Base-by-base conservation (phyloP, 2,113 vertebrate species). In the Morphnarchus princeps region DNA sequence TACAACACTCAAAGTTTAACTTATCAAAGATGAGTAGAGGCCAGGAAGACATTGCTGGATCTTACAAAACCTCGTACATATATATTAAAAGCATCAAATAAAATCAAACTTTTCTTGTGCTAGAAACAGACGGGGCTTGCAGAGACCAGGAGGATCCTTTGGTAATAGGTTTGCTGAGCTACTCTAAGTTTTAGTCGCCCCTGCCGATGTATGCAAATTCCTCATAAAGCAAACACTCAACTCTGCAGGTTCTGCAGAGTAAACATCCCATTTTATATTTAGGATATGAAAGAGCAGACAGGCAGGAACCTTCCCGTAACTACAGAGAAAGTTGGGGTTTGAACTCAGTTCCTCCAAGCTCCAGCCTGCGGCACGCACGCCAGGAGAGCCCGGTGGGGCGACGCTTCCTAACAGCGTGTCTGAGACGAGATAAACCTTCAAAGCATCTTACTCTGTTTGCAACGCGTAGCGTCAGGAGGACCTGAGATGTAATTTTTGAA, bases 391-490 rank as follows among this genome's bases (percentile, higher is more conserved):
- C 10, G 0, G 34, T 16, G 54, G 45, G 65, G 40, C 2, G 4
- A 21, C 0, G 8, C 29, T 52, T 42, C 5, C 3, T 5, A 29
- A 38, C 34, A n/a, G 29, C 6, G 1, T 8, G n/a, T 7, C 24
- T 54, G 45, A 74, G 43, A 38, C 11, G 21, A 82, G 47, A 82
- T 8, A 73, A 58, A 79, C 40, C 86, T 83, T 31, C 58, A 38
- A 52, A 71, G 28, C 32, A 63, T 25, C 81, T 47, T 16, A 15
- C 12, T 72, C 28, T 24, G 31, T 20, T 50, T 26, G 43, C 54
- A 59, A 32, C 0, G 1, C 83, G 40, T 2, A 79, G 57, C 17
- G 4, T 40, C 50, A 52, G 36, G 20, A 77, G 18, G 73, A 72
- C 17, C n/a, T 2, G 13, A 77, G 13, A 28, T 2, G 45, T 25